These are phyloP conservation scores for Isichthys henryi DNA, from an alignment of 2,113 vertebrate genomes.

Conservation along the genomic window DNA sequence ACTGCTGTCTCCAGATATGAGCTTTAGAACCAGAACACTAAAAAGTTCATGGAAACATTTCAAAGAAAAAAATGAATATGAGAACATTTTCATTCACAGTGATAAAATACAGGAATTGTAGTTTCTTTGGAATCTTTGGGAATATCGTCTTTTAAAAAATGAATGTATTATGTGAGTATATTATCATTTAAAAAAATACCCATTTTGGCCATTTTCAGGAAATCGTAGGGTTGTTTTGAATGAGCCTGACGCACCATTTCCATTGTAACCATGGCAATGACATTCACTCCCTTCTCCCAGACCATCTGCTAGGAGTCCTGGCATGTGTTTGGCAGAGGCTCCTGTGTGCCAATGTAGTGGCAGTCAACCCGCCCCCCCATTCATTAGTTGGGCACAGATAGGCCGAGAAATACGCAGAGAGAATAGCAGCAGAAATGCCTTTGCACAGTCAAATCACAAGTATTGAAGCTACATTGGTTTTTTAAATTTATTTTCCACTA, in stretches of 20 bases:
- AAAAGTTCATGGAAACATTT: background rate
- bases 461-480: background rate
- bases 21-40: background rate
- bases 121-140: background rate
- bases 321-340: slow-evolving; percentile 68
- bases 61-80: background rate
- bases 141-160: background rate
- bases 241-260: slow-evolving; percentile 55
- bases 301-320: slow-evolving; percentile 81
- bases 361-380: slow-evolving; percentile 56
- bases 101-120: background rate
- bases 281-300: slow-evolving; percentile 71
- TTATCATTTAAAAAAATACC: background rate
- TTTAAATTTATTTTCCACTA: background rate
- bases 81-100: background rate
- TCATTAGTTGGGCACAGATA: slow-evolving; percentile 52
- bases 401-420: background rate
- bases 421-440: background rate
- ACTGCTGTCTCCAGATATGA: background rate
- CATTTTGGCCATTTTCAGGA: background rate
- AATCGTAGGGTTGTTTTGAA: background rate
- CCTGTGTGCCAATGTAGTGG: slow-evolving; percentile 73
- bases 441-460: background rate
- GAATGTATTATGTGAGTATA: background rate
- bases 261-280: slow-evolving; percentile 77